Conservation (phyloP, 2,888 invertebrate genomes). For the Nomada goodeniana region DNA sequence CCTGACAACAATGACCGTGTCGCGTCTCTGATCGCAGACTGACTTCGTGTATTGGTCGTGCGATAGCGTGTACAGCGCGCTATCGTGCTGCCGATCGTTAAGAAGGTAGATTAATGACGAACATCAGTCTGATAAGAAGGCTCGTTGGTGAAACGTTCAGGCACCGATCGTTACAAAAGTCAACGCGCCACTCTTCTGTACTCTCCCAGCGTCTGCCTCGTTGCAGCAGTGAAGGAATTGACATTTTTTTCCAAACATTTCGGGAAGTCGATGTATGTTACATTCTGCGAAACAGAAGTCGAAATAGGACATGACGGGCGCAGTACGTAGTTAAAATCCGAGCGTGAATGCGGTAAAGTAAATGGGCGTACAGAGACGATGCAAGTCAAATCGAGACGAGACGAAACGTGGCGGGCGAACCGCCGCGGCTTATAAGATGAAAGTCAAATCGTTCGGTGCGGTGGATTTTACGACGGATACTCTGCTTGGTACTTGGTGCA, state of each 20-base stretch:
- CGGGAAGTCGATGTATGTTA: not conserved
- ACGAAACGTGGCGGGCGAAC: slow-evolving; percentile 4
- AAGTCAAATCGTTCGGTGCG: slow-evolving; percentile 39
- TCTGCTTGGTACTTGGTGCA: slow-evolving; percentile 61
- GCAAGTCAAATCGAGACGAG: slow-evolving; percentile 28
- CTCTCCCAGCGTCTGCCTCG: slow-evolving; percentile 1
- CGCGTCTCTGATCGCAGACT: slow-evolving; percentile 41
- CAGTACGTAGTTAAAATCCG: not conserved
- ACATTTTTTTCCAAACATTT: not conserved
- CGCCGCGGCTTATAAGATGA: not conserved
- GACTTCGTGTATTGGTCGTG: slow-evolving; percentile 24
- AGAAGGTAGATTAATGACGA: slow-evolving; percentile 32
- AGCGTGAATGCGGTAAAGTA: not conserved
- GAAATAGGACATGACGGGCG: slow-evolving; percentile 9
- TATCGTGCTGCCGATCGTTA: slow-evolving; percentile 32
- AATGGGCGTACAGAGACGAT: not conserved
- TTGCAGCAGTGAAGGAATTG: not conserved
- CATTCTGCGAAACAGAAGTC: not conserved
- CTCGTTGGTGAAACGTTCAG: slow-evolving; percentile 59
- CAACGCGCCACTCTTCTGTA: not conserved
- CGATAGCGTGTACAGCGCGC: slow-evolving; percentile 14
- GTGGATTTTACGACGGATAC: slow-evolving; percentile 56
- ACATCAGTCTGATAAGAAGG: slow-evolving; percentile 56
- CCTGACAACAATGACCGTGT: slow-evolving; percentile 13
- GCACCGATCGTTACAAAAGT: slow-evolving; percentile 51